phyloP scores from a whole-genome alignment of 2,797 vertebrate genomes.

The Siniperca obscura region DNA sequence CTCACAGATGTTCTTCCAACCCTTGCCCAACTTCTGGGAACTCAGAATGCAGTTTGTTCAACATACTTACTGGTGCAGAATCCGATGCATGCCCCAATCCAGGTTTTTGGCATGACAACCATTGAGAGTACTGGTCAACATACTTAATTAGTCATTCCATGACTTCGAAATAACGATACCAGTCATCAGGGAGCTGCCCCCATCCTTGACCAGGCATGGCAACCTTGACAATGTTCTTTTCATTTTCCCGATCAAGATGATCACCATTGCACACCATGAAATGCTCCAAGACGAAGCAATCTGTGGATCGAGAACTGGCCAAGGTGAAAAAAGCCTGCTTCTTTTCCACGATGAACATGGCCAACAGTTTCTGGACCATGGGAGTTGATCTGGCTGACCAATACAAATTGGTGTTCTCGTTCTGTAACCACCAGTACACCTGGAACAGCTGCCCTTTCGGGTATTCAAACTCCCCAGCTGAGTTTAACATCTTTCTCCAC shows the following conservation, averaged over 20 bases:
- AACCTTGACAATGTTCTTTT: not conserved
- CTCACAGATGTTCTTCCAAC: no score
- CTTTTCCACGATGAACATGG: not conserved
- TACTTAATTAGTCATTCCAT: no score
- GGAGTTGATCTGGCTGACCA: not conserved
- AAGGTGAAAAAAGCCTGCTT: not conserved
- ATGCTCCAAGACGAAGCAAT: not conserved
- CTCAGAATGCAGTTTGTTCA: no score
- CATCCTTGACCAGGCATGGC: not conserved
- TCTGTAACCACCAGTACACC: not conserved
- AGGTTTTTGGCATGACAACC: no score
- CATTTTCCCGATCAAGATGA: not conserved
- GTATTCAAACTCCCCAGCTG: not conserved
- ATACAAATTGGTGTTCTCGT: not conserved
- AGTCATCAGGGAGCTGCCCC: no score
- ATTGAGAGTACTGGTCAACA: no score
- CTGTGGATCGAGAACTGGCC: not conserved
- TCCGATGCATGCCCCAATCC: no score
- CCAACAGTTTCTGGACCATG: constrained; percentile 2
- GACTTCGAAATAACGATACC: no score
- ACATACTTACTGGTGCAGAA: no score
- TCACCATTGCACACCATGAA: not conserved
- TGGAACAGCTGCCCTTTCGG: not conserved
- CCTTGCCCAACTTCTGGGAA: no score
- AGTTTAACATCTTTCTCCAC: constrained; percentile 10